Percentiles rank a stretch among this genome's conserved stretches.
Conservation (phyloP, 2,888 invertebrate genomes). For the Aleiodes testaceus region DNA sequence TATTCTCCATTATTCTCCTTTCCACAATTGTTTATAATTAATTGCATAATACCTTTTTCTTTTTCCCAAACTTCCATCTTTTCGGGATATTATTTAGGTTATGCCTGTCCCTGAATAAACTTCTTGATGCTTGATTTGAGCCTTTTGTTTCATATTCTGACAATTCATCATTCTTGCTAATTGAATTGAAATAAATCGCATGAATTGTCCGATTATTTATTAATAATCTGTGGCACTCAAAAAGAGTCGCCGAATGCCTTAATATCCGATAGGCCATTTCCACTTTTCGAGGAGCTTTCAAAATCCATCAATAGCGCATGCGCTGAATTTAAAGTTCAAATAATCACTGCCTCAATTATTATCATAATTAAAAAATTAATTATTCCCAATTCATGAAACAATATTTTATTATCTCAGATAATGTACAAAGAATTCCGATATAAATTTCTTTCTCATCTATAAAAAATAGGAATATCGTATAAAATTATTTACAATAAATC, state of each 20-base stretch:
- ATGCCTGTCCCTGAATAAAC: background rate
- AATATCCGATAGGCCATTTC: background rate
- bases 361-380: too few species aligned
- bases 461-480: too few species aligned
- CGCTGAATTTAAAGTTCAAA: too few species aligned
- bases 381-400: too few species aligned
- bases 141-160: background rate
- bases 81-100: background rate
- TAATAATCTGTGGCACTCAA: background rate
- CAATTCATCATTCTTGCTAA: background rate
- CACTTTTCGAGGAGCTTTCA: background rate
- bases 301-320: too few species aligned
- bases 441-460: conserved; percentile 24
- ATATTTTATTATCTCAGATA: too few species aligned
- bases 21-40: background rate
- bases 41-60: conserved; percentile 8
- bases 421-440: conserved; percentile 47
- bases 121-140: background rate
- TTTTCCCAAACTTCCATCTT: conserved; percentile 1
- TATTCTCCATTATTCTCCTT: background rate
- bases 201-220: background rate
- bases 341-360: too few species aligned
- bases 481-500: too few species aligned
- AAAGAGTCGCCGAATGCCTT: background rate
- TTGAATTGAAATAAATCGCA: background rate